These are phyloP conservation scores for Epinotia brunnichana DNA, from an alignment of 2,888 invertebrate genomes.

Conservation along the genomic window DNA sequence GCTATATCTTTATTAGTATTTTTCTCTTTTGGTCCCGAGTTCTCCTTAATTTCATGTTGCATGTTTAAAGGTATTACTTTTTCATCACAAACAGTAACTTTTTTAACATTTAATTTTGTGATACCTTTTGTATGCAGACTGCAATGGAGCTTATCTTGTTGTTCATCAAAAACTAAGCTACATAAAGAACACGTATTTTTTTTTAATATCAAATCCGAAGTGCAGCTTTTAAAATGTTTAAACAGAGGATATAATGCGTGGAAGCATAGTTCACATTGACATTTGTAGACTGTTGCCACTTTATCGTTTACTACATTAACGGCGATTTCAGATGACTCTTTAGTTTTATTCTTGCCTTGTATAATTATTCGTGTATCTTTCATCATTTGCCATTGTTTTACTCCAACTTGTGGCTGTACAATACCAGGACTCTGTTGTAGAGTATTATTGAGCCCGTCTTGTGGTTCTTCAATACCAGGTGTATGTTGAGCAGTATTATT, in stretches of 20 bases:
- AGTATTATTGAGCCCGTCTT: no score
- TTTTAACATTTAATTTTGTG: constrained; percentile 14
- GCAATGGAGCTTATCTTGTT: constrained; percentile 12
- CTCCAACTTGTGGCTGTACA: neutral
- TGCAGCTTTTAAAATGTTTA: constrained; percentile 13
- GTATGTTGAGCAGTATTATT: no score
- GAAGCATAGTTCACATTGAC: constrained; percentile 26
- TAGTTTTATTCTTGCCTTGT: constrained; percentile 2
- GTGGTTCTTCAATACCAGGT: neutral
- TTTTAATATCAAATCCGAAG: neutral
- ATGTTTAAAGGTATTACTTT: neutral
- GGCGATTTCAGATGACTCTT: neutral
- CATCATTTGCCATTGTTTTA: neutral
- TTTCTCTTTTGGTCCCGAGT: no score
- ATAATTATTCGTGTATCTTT: neutral
- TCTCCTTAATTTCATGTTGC: neutral
- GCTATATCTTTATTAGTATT: no score
- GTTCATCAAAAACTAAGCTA: constrained; percentile 24
- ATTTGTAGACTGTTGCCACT: constrained; percentile 20
- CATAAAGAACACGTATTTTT: constrained; percentile 1
- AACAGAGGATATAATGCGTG: constrained; percentile 8
- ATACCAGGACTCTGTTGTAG: neutral
- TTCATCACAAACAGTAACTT: neutral
- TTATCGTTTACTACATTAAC: neutral
- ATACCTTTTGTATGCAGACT: neutral